Evolutionary conservation across 2,888 invertebrate genomes (phyloP).

Genomic region (Drosophila sordidula): DNA sequence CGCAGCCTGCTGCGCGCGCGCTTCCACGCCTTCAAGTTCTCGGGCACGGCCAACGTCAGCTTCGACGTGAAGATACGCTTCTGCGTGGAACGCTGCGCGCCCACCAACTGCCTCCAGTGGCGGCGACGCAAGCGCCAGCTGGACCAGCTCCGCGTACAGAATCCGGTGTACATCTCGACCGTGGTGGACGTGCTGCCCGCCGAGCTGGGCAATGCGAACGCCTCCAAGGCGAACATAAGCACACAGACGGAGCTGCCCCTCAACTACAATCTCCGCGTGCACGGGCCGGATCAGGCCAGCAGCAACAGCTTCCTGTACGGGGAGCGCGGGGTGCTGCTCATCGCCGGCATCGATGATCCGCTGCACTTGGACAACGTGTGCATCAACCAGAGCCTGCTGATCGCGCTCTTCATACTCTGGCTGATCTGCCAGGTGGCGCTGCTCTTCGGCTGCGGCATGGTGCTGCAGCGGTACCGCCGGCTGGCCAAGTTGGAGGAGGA

Average conservation of each 20-base stretch:
- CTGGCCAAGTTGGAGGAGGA: conserved; percentile 86
- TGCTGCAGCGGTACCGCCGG: conserved; percentile 86
- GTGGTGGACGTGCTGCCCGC: conserved; percentile 78
- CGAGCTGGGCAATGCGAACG: conserved; percentile 19
- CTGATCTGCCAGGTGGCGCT: conserved; percentile 87
- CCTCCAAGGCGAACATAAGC: conserved; percentile 14
- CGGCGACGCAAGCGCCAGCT: conserved; percentile 56
- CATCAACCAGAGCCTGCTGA: conserved; percentile 88
- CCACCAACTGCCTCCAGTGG: conserved; percentile 86
- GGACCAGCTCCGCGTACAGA: conserved; percentile 72
- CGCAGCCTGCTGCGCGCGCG: conserved; percentile 86
- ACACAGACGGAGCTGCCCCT: conserved; percentile 77
- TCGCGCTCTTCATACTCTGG: conserved; percentile 88
- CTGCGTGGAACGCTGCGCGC: conserved; percentile 89
- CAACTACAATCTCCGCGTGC: conserved; percentile 87
- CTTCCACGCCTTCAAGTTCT: conserved; percentile 95
- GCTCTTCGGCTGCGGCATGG: conserved; percentile 86
- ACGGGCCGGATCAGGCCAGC: conserved; percentile 87
- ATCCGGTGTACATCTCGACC: conserved; percentile 83
- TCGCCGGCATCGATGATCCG: conserved; percentile 86
- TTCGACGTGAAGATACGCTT: conserved; percentile 94
- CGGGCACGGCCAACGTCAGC: conserved; percentile 92
- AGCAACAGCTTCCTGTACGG: conserved; percentile 87
- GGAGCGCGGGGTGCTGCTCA: conserved; percentile 86
- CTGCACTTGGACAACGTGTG: conserved; percentile 85